Evolutionary conservation across 2,113 vertebrate genomes (phyloP).

Genomic region (Sphyrna mokarran): DNA sequence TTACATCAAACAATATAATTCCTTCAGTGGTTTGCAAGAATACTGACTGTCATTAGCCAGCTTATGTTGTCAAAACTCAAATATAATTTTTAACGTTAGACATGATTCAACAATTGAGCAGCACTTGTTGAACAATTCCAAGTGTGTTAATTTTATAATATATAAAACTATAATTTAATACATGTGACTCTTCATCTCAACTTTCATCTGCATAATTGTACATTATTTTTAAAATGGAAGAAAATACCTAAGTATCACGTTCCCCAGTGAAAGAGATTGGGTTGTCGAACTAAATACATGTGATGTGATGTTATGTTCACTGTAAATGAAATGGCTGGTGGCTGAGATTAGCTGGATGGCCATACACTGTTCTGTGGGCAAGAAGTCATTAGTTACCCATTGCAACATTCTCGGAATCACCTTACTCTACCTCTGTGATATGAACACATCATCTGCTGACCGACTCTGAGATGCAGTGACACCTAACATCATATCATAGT

Average conservation of each 20-base stretch:
- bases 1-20: not conserved
- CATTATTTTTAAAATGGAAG: not conserved
- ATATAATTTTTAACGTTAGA: no score
- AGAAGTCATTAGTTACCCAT: conserved; percentile 14
- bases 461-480: conserved; percentile 53
- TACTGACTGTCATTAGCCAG: no score
- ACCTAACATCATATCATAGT: conserved; percentile 62
- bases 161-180: not conserved
- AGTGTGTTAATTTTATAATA: not conserved
- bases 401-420: conserved; percentile 55
- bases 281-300: not conserved
- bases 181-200: not conserved
- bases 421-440: conserved; percentile 54
- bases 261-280: not conserved
- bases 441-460: conserved; percentile 54
- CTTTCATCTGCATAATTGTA: not conserved
- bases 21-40: no score
- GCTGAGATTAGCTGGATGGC: not conserved
- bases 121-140: no score
- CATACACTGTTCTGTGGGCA: not conserved
- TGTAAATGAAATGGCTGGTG: not conserved
- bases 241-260: not conserved
- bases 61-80: no score
- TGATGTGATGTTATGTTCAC: not conserved
- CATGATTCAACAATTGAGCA: no score